A percentile compares a stretch with the other conserved stretches of the same genome.
Evolutionary conservation across 2,797 vertebrate species (phyloP).

Genomic region (Betta splendens): DNA sequence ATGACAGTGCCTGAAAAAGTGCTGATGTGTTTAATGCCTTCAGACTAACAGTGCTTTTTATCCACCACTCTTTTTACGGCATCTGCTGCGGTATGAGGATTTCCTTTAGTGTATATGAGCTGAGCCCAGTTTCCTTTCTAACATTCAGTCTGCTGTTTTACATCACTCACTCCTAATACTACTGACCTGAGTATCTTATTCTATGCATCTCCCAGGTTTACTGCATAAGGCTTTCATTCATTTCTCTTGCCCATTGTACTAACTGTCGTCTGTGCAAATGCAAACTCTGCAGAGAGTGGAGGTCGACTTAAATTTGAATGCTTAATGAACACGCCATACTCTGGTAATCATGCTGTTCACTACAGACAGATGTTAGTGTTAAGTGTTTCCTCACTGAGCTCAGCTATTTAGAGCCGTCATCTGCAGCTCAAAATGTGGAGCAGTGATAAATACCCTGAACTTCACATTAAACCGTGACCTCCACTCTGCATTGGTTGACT

Average conservation of each 20-base stretch:
- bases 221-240: slow-evolving; percentile 50
- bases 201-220: slow-evolving; percentile 52
- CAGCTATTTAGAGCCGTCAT: slow-evolving; percentile 27
- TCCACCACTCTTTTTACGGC: slow-evolving; percentile 55
- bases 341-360: slow-evolving; percentile 29
- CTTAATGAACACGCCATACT: slow-evolving; percentile 21
- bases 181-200: slow-evolving; percentile 46
- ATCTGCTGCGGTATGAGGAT: slow-evolving; percentile 62
- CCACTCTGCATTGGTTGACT: slow-evolving; percentile 34
- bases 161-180: slow-evolving; percentile 35
- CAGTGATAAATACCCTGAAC: slow-evolving; percentile 28
- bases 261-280: slow-evolving; percentile 44
- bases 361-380: slow-evolving; percentile 18
- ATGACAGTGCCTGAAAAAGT: slow-evolving; percentile 57
- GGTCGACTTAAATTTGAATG: slow-evolving; percentile 41
- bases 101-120: slow-evolving; percentile 61
- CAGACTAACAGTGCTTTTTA: slow-evolving; percentile 60
- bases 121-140: slow-evolving; percentile 46
- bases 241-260: slow-evolving; percentile 58
- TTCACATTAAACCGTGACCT: slow-evolving; percentile 56
- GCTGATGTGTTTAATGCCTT: slow-evolving; percentile 64
- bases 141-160: slow-evolving; percentile 35
- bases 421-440: no score
- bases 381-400: no score
- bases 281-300: slow-evolving; percentile 28